Base-by-base conservation (phyloP, 2,113 vertebrate species). In the Channa maculata region DNA sequence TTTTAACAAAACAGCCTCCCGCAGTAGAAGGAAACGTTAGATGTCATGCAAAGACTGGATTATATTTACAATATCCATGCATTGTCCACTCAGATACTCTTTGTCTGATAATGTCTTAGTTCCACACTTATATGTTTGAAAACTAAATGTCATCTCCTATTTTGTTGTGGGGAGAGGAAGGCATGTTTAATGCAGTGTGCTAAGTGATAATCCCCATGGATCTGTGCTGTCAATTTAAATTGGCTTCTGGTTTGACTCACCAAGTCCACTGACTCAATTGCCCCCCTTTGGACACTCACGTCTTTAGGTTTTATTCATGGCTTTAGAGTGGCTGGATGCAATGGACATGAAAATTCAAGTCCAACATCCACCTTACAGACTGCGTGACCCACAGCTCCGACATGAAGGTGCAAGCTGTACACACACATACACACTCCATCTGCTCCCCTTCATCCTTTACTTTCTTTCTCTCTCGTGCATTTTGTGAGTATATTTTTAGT, bases 401-500 rank as follows among this genome's bases (percentile, higher is more conserved):
- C 41, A 62, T 15, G 2, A 11, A 38, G 54, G 39, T 63, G 6
- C 11, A 65, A 55, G 38, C 37, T 46, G 37, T 7, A 65, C 54
- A 41, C 7, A 48, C 46, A 51, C 24, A 24, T 24, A 44, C 63
- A 41, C 33, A 62, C 43, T 58, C 65, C 86, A 83, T 90, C 84
- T 88, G 84, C 58, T 75, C 62, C 45, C 62, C 44, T 65, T 79
- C 51, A 33, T 55, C 61, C 13, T 64, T 62, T 36, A 13, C 63
- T 79, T 49, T 60, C 41, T 41, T 10, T 49, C n/a, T 65, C 53
- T 63, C 66, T 71, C 66, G 77, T 79, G 55, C 81, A 65, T 88
- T 87, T 86, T 74, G 54, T 45, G 50, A 72, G 84, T 74, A 61
- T 92, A 92, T 92, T 92, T 91, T 90, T 92, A 92, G 89, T 68